A percentile compares a stretch with the other conserved stretches of the same genome.
phyloP scores from a whole-genome alignment of 2,888 invertebrate species.

The Drosophila greeni region DNA sequence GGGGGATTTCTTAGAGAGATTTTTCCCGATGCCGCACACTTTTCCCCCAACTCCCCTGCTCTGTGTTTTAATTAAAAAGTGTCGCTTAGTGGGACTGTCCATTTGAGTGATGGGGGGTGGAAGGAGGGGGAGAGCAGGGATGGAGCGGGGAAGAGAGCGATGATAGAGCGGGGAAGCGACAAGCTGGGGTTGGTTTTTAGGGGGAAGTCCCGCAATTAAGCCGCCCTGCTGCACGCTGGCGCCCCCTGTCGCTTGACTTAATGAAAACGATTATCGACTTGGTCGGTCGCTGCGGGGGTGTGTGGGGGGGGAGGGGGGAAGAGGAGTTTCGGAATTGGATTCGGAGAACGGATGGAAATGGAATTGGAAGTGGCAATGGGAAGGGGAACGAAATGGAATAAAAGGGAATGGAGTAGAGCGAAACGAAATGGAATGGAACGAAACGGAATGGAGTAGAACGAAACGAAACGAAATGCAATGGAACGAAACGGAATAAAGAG shows the following conservation, averaged over 20 bases:
- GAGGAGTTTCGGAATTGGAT: constrained; percentile 3
- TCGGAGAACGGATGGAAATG: neutral
- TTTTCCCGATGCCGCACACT: neutral
- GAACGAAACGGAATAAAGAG: too few species aligned
- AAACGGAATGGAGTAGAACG: too few species aligned
- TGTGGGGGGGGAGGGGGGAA: too few species aligned
- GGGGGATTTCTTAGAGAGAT: constrained; percentile 13
- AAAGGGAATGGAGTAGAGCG: too few species aligned
- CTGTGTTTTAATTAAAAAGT: constrained; percentile 73
- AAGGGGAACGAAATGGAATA: too few species aligned
- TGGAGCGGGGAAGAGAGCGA: too few species aligned
- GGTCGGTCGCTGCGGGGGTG: neutral
- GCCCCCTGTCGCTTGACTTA: constrained; percentile 58
- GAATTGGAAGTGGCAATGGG: constrained; percentile 1
- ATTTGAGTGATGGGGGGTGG: constrained; percentile 61
- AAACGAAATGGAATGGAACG: too few species aligned
- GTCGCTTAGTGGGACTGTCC: constrained; percentile 68
- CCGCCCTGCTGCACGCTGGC: constrained; percentile 43
- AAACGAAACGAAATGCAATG: too few species aligned
- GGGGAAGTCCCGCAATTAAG: constrained; percentile 56
- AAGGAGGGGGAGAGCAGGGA: too few species aligned
- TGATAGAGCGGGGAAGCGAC: neutral
- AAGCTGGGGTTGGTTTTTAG: neutral
- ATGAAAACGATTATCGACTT: constrained; percentile 70
- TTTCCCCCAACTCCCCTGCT: constrained; percentile 4